These are phyloP conservation scores for Tribolium madens DNA, from an alignment of 1,140 invertebrate species.

Conservation along the genomic window DNA sequence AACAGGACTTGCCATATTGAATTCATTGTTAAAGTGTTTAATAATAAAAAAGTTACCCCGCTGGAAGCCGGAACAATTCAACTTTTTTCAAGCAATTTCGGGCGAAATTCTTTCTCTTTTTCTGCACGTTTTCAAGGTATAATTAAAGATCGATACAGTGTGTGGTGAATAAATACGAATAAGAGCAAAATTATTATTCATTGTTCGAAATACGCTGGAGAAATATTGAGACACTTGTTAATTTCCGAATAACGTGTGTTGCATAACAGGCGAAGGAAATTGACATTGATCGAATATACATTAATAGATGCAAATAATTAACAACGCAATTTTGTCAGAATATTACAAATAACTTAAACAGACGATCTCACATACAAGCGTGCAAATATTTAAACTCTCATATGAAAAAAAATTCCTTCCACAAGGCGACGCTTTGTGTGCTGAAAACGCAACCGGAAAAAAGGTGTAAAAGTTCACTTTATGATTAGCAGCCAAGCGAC, in stretches of 20 bases:
- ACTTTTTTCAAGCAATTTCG: not conserved
- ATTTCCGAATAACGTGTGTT: slow-evolving; percentile 40
- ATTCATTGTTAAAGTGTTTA: slow-evolving; percentile 33
- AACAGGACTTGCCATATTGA: slow-evolving; percentile 30
- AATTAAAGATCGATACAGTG: slow-evolving; percentile 15
- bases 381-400: not conserved
- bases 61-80: slow-evolving; percentile 6
- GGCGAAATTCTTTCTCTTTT: not conserved
- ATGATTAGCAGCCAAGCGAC: not conserved
- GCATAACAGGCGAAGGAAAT: slow-evolving; percentile 36
- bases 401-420: not conserved
- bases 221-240: slow-evolving; percentile 30
- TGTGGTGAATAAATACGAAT: not conserved
- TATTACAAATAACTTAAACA: not conserved
- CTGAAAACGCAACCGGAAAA: not conserved
- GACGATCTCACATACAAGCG: not conserved
- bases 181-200: slow-evolving; percentile 25
- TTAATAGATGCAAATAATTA: slow-evolving; percentile 32
- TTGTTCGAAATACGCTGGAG: slow-evolving; percentile 14
- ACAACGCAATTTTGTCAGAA: slow-evolving; percentile 5
- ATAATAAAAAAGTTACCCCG: slow-evolving; percentile 30
- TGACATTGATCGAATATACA: slow-evolving; percentile 39
- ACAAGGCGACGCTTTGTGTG: no score
- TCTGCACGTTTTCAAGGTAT: not conserved
- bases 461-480: not conserved